Evolutionary conservation across 2,113 vertebrate species (phyloP), one percentile per base, ranked within the genome.

Genomic region (Xiphias gladius): DNA sequence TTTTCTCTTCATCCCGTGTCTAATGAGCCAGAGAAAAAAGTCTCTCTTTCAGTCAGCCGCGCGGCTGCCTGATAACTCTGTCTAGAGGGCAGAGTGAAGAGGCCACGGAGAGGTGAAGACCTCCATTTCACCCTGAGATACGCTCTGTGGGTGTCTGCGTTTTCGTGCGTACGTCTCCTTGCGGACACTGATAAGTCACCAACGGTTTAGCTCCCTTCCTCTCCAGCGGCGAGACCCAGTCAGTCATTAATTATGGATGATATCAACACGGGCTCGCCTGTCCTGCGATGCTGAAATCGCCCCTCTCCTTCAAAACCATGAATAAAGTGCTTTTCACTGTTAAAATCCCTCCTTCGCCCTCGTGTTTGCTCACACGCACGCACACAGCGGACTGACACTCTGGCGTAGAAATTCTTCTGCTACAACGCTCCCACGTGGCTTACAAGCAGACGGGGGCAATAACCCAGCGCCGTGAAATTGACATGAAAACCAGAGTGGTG

Each of bases 321-420:
- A 88, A 92, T 86, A 92, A 92, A 93, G 91, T 91, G 87, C 90
- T 91, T 93, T 90, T 90, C 84, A 81, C 77, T 93, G 89, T 92
- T 87, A 80, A 76, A 76, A 78, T 59, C 72, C 67, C 58, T 64
- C 52, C 30, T 86, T 84, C 77, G 43, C 78, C 55, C 79, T 48
- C 57, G 20, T 54, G 79, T 58, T 59, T 66, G 63, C 63, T 64
- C 75, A 63, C 82, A 50, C 46, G 58, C 63, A 73, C 58, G 66
- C 82, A 55, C 37, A 69, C 67, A 78, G 59, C 72, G 80, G 57
- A 55, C 48, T 52, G 35, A 79, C 72, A 72, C 39, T 83, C 76
- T 52, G 65, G 62, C 59, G 30, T 71, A 69, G 55, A 69, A 78
- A 83, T 90, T 79, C 28, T 91, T 90, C 87, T 85, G 80, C 82